These are phyloP conservation scores for Typhlichthys subterraneus DNA, from an alignment of 2,797 vertebrate genomes.

Conservation along the genomic window DNA sequence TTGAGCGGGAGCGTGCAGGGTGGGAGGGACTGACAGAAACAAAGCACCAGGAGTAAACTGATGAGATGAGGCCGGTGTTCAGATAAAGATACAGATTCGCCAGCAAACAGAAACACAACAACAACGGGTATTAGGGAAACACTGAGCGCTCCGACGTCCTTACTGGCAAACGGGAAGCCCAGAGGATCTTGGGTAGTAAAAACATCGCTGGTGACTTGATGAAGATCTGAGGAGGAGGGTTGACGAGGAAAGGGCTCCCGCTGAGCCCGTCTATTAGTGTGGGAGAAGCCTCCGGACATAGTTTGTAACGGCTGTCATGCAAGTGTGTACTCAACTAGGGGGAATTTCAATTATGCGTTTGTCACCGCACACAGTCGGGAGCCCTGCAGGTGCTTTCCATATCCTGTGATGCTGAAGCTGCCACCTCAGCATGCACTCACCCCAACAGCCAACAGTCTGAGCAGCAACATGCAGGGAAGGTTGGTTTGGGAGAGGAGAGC, in stretches of 20 bases:
- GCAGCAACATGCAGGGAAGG: too few species aligned
- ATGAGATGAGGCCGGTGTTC: background rate
- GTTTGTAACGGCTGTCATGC: constrained; percentile 43
- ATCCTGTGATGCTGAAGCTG: constrained; percentile 42
- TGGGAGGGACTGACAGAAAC: constrained; percentile 40
- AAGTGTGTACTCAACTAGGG: constrained; percentile 33
- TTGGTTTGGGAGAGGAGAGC: too few species aligned
- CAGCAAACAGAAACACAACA: constrained; percentile 4
- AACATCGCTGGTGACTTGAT: constrained; percentile 43
- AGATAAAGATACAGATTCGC: constrained; percentile 18
- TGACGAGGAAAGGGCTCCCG: constrained; percentile 45
- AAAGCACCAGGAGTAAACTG: constrained; percentile 10
- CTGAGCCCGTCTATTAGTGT: constrained; percentile 44
- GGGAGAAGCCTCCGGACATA: constrained; percentile 48
- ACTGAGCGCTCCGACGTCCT: constrained; percentile 13
- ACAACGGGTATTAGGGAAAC: constrained; percentile 28
- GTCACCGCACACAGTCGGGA: constrained; percentile 40
- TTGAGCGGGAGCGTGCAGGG: constrained; percentile 49
- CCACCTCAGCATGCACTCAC: constrained; percentile 25
- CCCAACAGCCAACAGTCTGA: too few species aligned
- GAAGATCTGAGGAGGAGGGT: constrained; percentile 53
- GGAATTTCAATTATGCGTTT: constrained; percentile 41
- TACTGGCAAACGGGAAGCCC: constrained; percentile 23
- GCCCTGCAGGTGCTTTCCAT: constrained; percentile 33
- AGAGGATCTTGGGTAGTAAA: constrained; percentile 42